Evolutionary conservation across 2,888 invertebrate species (phyloP).

Genomic region (Tachina grossa): DNA sequence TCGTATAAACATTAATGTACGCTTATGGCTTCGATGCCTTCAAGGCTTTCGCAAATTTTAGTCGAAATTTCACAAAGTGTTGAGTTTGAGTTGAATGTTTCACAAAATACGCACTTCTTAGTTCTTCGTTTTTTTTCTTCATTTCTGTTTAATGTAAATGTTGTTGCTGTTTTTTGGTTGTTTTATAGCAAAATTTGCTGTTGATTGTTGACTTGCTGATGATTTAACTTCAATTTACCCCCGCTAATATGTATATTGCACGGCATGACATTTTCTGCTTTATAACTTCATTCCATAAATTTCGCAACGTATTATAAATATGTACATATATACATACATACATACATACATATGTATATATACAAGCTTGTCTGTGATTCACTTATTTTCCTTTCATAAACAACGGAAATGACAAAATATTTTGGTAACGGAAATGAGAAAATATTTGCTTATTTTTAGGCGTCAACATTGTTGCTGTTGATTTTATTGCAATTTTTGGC

Average conservation of each 20-base stretch:
- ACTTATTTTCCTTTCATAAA: slow-evolving; percentile 51
- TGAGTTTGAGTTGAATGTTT: slow-evolving; percentile 41
- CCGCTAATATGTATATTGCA: slow-evolving; percentile 19
- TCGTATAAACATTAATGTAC: not conserved
- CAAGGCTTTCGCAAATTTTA: slow-evolving; percentile 47
- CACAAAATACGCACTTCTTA: slow-evolving; percentile 43
- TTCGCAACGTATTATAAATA: slow-evolving; percentile 5
- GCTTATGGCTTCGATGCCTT: slow-evolving; percentile 19
- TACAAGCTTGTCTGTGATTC: slow-evolving; percentile 6
- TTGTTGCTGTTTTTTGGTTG: slow-evolving; percentile 19
- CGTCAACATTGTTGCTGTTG: slow-evolving; percentile 5
- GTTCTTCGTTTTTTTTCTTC: not conserved
- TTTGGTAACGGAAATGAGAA: slow-evolving; percentile 76
- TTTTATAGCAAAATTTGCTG: slow-evolving; percentile 35
- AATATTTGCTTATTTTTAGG: slow-evolving; percentile 68
- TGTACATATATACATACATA: too few relatives aligned
- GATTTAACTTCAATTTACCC: slow-evolving; percentile 48
- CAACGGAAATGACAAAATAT: slow-evolving; percentile 76
- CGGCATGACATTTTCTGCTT: slow-evolving; percentile 42
- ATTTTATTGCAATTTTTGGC: not conserved
- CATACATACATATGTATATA: not conserved
- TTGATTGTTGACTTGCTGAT: slow-evolving; percentile 48
- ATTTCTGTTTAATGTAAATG: not conserved
- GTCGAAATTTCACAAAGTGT: slow-evolving; percentile 54
- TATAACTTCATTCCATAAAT: slow-evolving; percentile 38